These are phyloP conservation scores for Meliscaeva auricollis DNA, from an alignment of 2,888 invertebrate species.

Conservation along the genomic window DNA sequence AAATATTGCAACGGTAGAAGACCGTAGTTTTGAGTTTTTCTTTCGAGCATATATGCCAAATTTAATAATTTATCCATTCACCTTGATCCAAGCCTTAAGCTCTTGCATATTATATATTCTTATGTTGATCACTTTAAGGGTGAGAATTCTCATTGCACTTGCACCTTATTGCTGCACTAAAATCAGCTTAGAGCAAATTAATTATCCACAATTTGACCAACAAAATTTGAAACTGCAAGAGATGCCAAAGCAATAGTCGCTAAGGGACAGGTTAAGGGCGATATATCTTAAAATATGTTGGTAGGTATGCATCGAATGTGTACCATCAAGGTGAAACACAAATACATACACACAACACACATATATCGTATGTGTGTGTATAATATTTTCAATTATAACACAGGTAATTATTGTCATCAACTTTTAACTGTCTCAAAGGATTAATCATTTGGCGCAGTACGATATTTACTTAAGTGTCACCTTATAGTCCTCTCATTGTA, in stretches of 20 bases:
- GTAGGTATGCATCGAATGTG: neutral
- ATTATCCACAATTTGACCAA: slow-evolving; percentile 58
- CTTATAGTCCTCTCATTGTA: neutral
- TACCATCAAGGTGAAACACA: neutral
- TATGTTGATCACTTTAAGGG: neutral
- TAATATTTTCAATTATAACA: slow-evolving; percentile 63
- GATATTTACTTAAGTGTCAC: slow-evolving; percentile 67
- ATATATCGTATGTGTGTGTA: slow-evolving; percentile 7
- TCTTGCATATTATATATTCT: slow-evolving; percentile 4
- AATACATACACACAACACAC: neutral
- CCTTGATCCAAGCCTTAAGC: slow-evolving; percentile 16
- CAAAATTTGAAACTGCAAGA: slow-evolving; percentile 53
- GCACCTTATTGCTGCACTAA: slow-evolving; percentile 37
- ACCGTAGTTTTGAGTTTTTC: too few species aligned
- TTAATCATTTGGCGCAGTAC: slow-evolving; percentile 75
- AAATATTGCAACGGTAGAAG: too few species aligned
- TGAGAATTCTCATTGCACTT: slow-evolving; percentile 19
- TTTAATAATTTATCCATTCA: neutral
- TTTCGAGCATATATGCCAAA: too few species aligned
- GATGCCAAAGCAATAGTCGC: neutral
- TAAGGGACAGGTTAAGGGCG: slow-evolving; percentile 2
- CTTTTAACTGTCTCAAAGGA: slow-evolving; percentile 71
- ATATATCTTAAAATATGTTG: neutral
- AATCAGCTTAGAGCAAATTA: slow-evolving; percentile 48
- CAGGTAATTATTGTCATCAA: slow-evolving; percentile 73